Evolutionary conservation across 2,888 invertebrate species (phyloP).

Genomic region (Himalopsyche kuldschensis): DNA sequence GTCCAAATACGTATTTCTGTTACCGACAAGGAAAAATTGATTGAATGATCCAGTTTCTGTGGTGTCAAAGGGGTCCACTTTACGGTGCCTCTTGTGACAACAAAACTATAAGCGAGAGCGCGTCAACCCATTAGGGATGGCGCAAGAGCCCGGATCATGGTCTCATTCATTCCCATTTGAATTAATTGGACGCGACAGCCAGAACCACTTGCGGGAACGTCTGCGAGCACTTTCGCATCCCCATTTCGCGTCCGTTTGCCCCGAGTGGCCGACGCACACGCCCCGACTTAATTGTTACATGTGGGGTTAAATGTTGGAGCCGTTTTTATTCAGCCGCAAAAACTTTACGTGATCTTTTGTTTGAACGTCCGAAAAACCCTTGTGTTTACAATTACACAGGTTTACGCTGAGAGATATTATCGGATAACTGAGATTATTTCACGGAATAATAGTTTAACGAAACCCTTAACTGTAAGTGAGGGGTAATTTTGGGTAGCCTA

Average conservation of each 20-base stretch:
- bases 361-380: not conserved
- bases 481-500: not conserved
- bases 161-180: constrained; percentile 37
- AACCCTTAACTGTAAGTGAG: not conserved
- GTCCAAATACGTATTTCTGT: too few relatives aligned
- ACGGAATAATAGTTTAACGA: not conserved
- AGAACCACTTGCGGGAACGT: constrained; percentile 22
- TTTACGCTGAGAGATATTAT: not conserved
- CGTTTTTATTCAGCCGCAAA: constrained; percentile 1
- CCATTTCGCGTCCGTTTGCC: constrained; percentile 13
- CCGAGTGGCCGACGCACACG: not conserved
- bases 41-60: not conserved
- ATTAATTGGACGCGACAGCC: constrained; percentile 35
- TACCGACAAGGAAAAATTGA: not conserved
- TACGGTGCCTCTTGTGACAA: not conserved
- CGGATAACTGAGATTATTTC: not conserved
- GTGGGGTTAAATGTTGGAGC: not conserved
- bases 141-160: constrained; percentile 19
- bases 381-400: not conserved
- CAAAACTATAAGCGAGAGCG: constrained; percentile 1
- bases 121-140: not conserved
- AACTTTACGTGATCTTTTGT: not conserved
- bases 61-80: not conserved
- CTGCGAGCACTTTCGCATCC: constrained; percentile 16
- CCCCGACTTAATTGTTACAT: constrained; percentile 1